These are phyloP conservation scores for Acipenser oxyrinchus DNA, from an alignment of 2,797 vertebrate species.

Conservation along the genomic window DNA sequence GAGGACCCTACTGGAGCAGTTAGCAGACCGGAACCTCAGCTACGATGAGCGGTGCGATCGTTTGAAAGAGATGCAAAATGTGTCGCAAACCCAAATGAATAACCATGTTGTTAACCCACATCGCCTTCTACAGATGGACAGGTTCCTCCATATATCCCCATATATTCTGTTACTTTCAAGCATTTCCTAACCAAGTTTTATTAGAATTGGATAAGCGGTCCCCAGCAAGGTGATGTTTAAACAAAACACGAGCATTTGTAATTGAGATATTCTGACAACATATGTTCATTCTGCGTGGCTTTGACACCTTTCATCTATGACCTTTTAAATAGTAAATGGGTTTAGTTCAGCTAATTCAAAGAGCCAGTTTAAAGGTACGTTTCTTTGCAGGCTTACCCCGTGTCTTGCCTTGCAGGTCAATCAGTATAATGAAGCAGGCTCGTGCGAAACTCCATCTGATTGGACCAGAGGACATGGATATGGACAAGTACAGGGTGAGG, in stretches of 20 bases:
- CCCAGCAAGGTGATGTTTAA: neutral
- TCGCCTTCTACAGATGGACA: too few species aligned
- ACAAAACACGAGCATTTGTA: too few species aligned
- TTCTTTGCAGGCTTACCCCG: neutral
- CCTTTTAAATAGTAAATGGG: neutral
- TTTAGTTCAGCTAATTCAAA: neutral
- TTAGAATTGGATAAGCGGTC: too few species aligned
- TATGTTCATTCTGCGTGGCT: too few species aligned
- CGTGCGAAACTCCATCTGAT: constrained; percentile 83
- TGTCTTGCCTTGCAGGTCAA: constrained; percentile 58
- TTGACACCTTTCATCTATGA: too few species aligned
- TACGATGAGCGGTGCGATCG: constrained; percentile 79
- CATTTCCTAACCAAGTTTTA: too few species aligned
- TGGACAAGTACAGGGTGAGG: constrained; percentile 88
- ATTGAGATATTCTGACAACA: too few species aligned
- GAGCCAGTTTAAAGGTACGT: neutral
- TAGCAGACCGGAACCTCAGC: constrained; percentile 89
- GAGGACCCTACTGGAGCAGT: constrained; percentile 88
- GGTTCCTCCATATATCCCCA: too few species aligned
- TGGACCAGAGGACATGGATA: constrained; percentile 86
- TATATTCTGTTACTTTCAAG: too few species aligned
- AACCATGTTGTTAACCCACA: too few species aligned
- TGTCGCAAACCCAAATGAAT: too few species aligned
- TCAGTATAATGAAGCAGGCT: constrained; percentile 94
- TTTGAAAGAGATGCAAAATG: too few species aligned